Conservation (phyloP, 1,140 invertebrate species). For the Drosophila auraria region DNA sequence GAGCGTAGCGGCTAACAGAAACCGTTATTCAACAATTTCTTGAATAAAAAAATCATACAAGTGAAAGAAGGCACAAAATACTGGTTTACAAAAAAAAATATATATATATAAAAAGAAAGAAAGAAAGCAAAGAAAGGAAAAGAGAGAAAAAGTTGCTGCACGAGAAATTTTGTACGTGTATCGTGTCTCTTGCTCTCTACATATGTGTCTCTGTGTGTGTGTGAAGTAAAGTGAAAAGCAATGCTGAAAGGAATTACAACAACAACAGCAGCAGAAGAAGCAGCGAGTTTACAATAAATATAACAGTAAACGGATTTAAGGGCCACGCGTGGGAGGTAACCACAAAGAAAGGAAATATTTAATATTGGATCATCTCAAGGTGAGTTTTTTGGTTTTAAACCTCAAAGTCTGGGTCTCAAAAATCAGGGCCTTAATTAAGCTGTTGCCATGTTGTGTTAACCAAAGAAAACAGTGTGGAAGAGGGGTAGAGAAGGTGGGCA, state of each 20-base stretch:
- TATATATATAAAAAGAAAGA: conserved; percentile 48
- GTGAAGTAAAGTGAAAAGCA: conserved; percentile 73
- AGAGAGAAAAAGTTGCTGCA: conserved; percentile 71
- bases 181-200: conserved; percentile 46
- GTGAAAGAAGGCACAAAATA: conserved; percentile 81
- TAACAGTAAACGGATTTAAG: conserved; percentile 55
- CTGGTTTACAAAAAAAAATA: conserved; percentile 67
- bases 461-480: conserved; percentile 3
- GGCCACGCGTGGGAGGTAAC: conserved; percentile 26
- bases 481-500: no score
- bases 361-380: conserved; percentile 23
- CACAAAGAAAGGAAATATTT: conserved; percentile 3
- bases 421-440: conserved; percentile 25
- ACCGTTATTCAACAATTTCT: conserved; percentile 82
- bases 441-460: conserved; percentile 19
- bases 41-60: conserved; percentile 69
- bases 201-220: conserved; percentile 47
- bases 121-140: conserved; percentile 59
- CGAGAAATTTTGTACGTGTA: conserved; percentile 73
- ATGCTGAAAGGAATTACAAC: conserved; percentile 71
- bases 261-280: conserved; percentile 29
- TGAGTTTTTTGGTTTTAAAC: conserved; percentile 3
- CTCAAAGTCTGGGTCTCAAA: not conserved
- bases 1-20: conserved; percentile 58
- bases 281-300: conserved; percentile 43